Conservation (phyloP, 2,888 invertebrate genomes). For the Callyntrura sp. region DNA sequence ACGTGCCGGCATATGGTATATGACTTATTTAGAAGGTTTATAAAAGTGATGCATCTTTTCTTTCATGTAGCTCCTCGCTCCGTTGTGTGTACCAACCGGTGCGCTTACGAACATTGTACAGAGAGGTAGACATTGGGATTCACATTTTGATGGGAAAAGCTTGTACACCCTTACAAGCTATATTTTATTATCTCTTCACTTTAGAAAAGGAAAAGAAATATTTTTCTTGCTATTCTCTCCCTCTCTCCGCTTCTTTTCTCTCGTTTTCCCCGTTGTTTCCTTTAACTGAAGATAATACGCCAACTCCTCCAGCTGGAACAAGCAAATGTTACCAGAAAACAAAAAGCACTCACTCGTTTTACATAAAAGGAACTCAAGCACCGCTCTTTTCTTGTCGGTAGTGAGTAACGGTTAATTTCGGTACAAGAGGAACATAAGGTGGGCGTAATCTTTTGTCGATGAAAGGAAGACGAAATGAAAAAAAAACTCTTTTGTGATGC, state of each 20-base stretch:
- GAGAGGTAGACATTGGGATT: no score
- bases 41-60: no score
- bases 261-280: neutral
- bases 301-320: slow-evolving; percentile 55
- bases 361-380: neutral
- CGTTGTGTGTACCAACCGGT: no score
- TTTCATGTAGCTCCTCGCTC: no score
- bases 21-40: no score
- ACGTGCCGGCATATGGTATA: slow-evolving; percentile 50
- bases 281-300: no score
- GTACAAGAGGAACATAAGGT: slow-evolving; percentile 66
- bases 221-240: neutral
- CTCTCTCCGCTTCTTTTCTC: neutral
- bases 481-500: slow-evolving; percentile 11
- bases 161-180: neutral
- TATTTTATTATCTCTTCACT: neutral
- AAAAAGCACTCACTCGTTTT: slow-evolving; percentile 22
- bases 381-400: slow-evolving; percentile 42
- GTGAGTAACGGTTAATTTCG: slow-evolving; percentile 63
- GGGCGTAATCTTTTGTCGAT: slow-evolving; percentile 61
- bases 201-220: no score
- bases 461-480: slow-evolving; percentile 50
- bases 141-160: no score
- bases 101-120: no score
- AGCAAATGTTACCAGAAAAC: slow-evolving; percentile 47